Percentiles rank a stretch among this genome's conserved stretches.
Conservation (phyloP, 2,888 invertebrate genomes). For the Nomada ruficornis region DNA sequence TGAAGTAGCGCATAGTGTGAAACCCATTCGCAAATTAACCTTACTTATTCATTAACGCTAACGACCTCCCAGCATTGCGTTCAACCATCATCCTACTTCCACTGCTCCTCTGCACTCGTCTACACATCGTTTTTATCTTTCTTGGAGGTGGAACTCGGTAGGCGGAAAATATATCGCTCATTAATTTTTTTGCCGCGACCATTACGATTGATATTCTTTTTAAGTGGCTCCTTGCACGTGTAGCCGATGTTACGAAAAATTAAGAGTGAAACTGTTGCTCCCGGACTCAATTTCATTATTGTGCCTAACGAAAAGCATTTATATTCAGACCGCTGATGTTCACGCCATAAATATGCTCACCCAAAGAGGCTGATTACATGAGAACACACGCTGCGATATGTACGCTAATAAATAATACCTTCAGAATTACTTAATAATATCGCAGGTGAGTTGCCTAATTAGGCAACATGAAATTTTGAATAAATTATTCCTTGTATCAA, state of each 20-base stretch:
- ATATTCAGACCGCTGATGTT: neutral
- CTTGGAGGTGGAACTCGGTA: slow-evolving; percentile 7
- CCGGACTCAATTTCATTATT: neutral
- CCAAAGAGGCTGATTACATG: no score
- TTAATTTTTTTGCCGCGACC: slow-evolving; percentile 48
- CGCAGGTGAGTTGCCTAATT: no score
- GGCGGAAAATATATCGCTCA: slow-evolving; percentile 48
- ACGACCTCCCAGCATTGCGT: slow-evolving; percentile 73
- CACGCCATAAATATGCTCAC: no score
- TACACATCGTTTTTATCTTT: slow-evolving; percentile 14
- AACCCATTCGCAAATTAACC: slow-evolving; percentile 82
- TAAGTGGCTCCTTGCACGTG: neutral
- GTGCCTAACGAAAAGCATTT: neutral
- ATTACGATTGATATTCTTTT: neutral
- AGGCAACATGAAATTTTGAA: no score
- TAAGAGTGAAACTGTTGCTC: neutral
- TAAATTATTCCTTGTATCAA: no score
- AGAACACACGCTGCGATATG: no score
- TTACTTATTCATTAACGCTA: slow-evolving; percentile 82
- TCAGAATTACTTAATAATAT: no score
- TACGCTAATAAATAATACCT: no score
- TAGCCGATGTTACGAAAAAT: neutral
- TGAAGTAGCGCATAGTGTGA: slow-evolving; percentile 73
- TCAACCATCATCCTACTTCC: slow-evolving; percentile 33
- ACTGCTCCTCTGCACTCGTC: slow-evolving; percentile 23